Evolutionary conservation across 2,797 vertebrate species (phyloP).

Genomic region (Microctenopoma steveboyesi): DNA sequence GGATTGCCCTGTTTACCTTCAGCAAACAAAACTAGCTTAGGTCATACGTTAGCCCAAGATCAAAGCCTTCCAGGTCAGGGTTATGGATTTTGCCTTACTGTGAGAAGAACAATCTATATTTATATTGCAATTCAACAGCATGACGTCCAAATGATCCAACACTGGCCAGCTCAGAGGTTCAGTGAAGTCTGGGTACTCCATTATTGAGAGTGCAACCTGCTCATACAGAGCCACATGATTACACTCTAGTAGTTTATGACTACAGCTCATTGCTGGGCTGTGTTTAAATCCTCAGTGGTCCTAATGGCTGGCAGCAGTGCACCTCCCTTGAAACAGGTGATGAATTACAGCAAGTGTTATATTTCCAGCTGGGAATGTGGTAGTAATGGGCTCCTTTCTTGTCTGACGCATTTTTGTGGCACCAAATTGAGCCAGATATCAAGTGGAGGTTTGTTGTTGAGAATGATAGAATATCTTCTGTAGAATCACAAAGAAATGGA

Average conservation of each 20-base stretch:
- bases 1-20: slow-evolving; percentile 60
- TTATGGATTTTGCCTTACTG: slow-evolving; percentile 76
- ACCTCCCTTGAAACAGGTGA: slow-evolving; percentile 77
- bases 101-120: slow-evolving; percentile 78
- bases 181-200: slow-evolving; percentile 67
- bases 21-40: slow-evolving; percentile 60
- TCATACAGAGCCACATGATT: slow-evolving; percentile 75
- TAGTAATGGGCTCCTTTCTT: slow-evolving; percentile 63
- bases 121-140: slow-evolving; percentile 76
- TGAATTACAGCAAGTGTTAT: slow-evolving; percentile 73
- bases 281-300: slow-evolving; percentile 72
- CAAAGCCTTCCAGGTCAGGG: slow-evolving; percentile 67
- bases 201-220: slow-evolving; percentile 70
- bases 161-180: slow-evolving; percentile 61
- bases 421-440: slow-evolving; percentile 49
- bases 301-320: slow-evolving; percentile 69
- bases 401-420: slow-evolving; percentile 57
- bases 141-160: slow-evolving; percentile 72
- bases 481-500: slow-evolving; percentile 31
- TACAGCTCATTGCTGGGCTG: slow-evolving; percentile 57
- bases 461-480: slow-evolving; percentile 46
- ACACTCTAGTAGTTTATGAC: slow-evolving; percentile 69
- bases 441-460: slow-evolving; percentile 44
- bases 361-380: slow-evolving; percentile 70
- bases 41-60: slow-evolving; percentile 52